Conservation (phyloP, 2,888 invertebrate genomes). For the Epirrita christyi region DNA sequence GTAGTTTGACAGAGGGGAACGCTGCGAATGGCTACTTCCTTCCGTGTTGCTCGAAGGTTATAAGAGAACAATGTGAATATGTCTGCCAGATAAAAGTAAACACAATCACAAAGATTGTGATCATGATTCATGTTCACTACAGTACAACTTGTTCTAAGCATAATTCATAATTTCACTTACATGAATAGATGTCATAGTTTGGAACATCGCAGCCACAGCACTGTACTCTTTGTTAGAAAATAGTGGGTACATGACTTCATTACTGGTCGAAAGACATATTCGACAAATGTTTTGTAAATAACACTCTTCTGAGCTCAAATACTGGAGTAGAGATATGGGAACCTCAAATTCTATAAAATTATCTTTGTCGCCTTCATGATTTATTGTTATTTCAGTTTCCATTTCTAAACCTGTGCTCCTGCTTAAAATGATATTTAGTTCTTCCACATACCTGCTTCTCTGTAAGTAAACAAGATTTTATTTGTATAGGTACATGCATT, state of each 20-base stretch:
- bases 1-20: too few relatives aligned
- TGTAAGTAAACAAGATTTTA: neutral
- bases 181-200: conserved; percentile 60
- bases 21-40: too few relatives aligned
- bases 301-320: conserved; percentile 46
- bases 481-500: too few relatives aligned
- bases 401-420: neutral
- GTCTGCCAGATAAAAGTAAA: too few relatives aligned
- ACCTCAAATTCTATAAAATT: conserved; percentile 52
- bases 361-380: conserved; percentile 23
- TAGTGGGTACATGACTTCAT: conserved; percentile 59
- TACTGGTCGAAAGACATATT: conserved; percentile 69
- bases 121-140: too few relatives aligned
- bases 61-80: too few relatives aligned
- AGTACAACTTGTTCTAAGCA: neutral
- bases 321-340: conserved; percentile 49
- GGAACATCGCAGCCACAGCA: conserved; percentile 62
- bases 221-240: conserved; percentile 55
- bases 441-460: neutral
- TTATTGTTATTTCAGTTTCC: conserved; percentile 11
- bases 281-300: conserved; percentile 70
- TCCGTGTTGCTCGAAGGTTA: too few relatives aligned
- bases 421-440: neutral
- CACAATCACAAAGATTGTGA: too few relatives aligned
- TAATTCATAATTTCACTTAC: conserved; percentile 47